Base-by-base conservation (phyloP, 2,797 vertebrate genomes). In the Mycteria americana region DNA sequence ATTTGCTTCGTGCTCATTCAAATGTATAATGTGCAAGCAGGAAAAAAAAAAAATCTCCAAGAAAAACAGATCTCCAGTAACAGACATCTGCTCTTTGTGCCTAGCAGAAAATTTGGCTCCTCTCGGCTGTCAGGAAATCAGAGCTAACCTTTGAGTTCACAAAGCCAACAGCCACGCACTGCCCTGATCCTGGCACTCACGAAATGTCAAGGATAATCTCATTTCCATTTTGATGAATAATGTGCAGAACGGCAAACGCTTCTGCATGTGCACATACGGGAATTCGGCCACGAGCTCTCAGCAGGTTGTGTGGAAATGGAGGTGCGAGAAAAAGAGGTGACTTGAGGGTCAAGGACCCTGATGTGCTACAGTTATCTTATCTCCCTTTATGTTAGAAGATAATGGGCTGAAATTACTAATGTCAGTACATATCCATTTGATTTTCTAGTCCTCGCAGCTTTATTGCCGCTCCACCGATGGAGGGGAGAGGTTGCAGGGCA, bases 221-320 rank as follows among this genome's bases (percentile, higher is more conserved):
- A 30, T 72, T 70, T 63, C 59, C 78, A 33, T n/a, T 6, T 24
- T 3, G 48, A 18, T 59, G 74, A 13, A 37, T 10, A 31, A 30
- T 3, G 75, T 6, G n/a, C 39, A 6, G 65, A 39, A 4, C 8
- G 2, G 69, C 72, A 64, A 39, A 57, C 37, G 5, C 33, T 35
- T 14, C 64, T 11, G 23, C 10, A 0, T 8, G 11, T 6, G 45
- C 3, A 2, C 2, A 4, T 1, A 4, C 1, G 1, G 82, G 67
- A n/a, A 23, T 14, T 14, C 2, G 6, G 31, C 64, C 23, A 1
- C 0, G 7, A 43, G 33, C 28, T 7, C 37, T 27, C 54, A 2
- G 64, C 0, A 13, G 54, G 22, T 3, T 54, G 27, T 11, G 19
- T 11, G 23, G 54, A 27, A 60, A 28, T 0, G 6, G 43, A 21